Evolutionary conservation across 2,797 vertebrate genomes (phyloP).

Genomic region (Notolepis coatsorum): DNA sequence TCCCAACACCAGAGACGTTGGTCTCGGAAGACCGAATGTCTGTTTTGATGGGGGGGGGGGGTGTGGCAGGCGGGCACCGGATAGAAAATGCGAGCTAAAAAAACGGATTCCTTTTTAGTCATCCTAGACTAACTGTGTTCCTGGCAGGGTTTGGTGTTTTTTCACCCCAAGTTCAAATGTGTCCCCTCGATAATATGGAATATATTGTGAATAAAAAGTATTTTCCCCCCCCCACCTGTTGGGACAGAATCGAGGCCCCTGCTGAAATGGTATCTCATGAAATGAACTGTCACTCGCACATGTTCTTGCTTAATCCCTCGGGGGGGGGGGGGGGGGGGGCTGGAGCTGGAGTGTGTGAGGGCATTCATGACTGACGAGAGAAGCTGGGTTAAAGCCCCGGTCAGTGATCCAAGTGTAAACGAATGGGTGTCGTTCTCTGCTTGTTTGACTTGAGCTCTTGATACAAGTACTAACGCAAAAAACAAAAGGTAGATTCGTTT

Average conservation of each 20-base stretch:
- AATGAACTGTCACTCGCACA: background rate
- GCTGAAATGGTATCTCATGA: no score
- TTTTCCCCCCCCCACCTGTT: background rate
- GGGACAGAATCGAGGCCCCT: background rate
- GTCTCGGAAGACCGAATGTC: background rate
- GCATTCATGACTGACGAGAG: background rate
- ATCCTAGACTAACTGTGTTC: background rate
- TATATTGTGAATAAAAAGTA: background rate
- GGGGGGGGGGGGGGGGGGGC: background rate
- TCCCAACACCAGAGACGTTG: background rate
- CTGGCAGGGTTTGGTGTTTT: background rate
- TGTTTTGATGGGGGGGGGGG: background rate
- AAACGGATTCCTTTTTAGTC: constrained; percentile 8
- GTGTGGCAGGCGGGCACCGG: no score
- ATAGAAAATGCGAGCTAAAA: no score
- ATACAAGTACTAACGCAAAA: no score
- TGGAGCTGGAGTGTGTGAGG: background rate
- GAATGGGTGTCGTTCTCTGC: no score
- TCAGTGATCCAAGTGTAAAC: no score
- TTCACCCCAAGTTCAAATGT: constrained; percentile 2
- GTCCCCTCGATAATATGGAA: background rate
- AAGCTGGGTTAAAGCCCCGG: no score
- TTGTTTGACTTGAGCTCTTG: no score
- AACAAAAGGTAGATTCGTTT: no score
- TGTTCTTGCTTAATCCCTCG: background rate